Conservation (phyloP, 1,140 invertebrate genomes). For the Euborellia annulipes region DNA sequence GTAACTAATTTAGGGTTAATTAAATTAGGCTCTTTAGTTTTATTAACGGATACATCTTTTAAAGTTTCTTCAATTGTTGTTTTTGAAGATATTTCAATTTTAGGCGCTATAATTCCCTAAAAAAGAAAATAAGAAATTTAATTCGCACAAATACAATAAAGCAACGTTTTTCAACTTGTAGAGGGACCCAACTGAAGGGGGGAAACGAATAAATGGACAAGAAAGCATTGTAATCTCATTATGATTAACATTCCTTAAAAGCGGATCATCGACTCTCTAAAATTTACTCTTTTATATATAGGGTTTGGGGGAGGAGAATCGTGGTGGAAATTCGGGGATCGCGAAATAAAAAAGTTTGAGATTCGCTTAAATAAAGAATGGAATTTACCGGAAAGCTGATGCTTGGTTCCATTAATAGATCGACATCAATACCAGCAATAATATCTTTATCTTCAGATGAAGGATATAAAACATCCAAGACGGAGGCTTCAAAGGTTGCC, state of each 20-base stretch:
- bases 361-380: too few species aligned
- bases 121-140: conserved; percentile 10
- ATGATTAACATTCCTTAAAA: too few species aligned
- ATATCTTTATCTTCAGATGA: conserved; percentile 28
- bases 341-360: too few species aligned
- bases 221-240: too few species aligned
- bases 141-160: conserved; percentile 1
- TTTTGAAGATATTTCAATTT: conserved; percentile 38
- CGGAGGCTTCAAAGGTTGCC: conserved; percentile 41
- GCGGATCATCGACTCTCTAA: too few species aligned
- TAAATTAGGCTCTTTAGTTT: not conserved
- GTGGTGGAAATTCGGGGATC: too few species aligned
- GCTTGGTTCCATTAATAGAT: conserved; percentile 46
- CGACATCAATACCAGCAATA: conserved; percentile 36
- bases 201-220: too few species aligned
- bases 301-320: not conserved
- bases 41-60: conserved; percentile 12
- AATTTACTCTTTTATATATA: conserved; percentile 2
- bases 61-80: conserved; percentile 34
- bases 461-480: conserved; percentile 45
- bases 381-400: conserved; percentile 41
- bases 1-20: conserved; percentile 8
- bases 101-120: conserved; percentile 40
- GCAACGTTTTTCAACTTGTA: not conserved
- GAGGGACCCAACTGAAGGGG: too few species aligned